A percentile compares a stretch with the other conserved stretches of the same genome.
Evolutionary conservation across 2,797 vertebrate species (phyloP).

Genomic region (Acanthopagrus latus): DNA sequence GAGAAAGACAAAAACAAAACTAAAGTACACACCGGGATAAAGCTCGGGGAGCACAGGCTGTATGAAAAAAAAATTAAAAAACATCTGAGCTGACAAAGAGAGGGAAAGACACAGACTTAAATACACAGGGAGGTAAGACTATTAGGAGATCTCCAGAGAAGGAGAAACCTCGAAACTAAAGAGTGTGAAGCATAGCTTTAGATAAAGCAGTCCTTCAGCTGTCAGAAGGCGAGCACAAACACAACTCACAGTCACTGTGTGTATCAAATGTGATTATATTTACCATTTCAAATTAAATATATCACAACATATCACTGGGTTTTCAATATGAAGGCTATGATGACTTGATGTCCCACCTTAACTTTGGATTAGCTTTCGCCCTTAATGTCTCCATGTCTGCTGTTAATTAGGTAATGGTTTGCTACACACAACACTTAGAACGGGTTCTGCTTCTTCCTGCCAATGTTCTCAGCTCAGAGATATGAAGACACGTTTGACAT

Average conservation of each 20-base stretch:
- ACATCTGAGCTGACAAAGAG: too few species aligned
- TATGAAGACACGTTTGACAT: background rate
- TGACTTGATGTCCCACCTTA: conserved; percentile 46
- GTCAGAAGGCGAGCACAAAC: conserved; percentile 24
- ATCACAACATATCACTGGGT: conserved; percentile 39
- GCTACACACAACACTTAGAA: conserved; percentile 27
- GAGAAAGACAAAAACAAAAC: too few species aligned
- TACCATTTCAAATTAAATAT: conserved; percentile 57
- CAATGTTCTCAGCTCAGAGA: conserved; percentile 11
- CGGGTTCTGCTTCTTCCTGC: conserved; percentile 17
- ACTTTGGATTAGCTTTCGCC: conserved; percentile 58
- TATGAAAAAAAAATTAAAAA: too few species aligned
- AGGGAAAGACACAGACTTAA: too few species aligned
- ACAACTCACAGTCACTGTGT: conserved; percentile 29
- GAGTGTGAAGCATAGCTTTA: conserved; percentile 1
- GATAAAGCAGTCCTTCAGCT: background rate
- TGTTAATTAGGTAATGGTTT: conserved; percentile 59
- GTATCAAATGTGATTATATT: conserved; percentile 52
- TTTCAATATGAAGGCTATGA: conserved; percentile 41
- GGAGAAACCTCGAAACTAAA: too few species aligned
- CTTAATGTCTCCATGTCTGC: conserved; percentile 49
- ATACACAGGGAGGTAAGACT: too few species aligned
- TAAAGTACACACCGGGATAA: too few species aligned
- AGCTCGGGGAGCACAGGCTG: too few species aligned
- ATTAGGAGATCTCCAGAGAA: background rate